A percentile compares a stretch with the other conserved stretches of the same genome.
These are phyloP conservation scores for Trichonephila inaurata DNA, from an alignment of 1,140 invertebrate species.

Conservation along the genomic window DNA sequence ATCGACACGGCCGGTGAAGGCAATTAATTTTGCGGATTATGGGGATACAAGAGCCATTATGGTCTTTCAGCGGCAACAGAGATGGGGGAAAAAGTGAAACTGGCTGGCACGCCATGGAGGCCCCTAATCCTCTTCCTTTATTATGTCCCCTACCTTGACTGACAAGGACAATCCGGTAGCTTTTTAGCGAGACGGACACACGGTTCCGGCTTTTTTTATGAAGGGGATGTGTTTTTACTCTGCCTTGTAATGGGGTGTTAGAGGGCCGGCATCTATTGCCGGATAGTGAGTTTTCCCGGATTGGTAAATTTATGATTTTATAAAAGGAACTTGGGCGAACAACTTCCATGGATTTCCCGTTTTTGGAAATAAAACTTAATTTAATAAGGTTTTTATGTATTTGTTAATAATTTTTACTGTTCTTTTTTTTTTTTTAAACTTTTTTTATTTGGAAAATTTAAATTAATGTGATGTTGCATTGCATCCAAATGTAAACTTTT, in stretches of 20 bases:
- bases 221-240: not conserved
- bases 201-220: not conserved
- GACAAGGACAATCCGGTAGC: slow-evolving; percentile 64
- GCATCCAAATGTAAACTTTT: too few species aligned
- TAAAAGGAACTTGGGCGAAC: too few species aligned
- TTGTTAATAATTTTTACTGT: too few species aligned
- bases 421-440: too few species aligned
- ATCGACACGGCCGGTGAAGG: slow-evolving; percentile 73
- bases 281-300: too few species aligned
- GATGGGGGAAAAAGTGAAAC: slow-evolving; percentile 6
- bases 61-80: slow-evolving; percentile 69
- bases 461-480: too few species aligned
- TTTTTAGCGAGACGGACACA: slow-evolving; percentile 57
- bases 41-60: slow-evolving; percentile 76
- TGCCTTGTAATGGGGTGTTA: not conserved
- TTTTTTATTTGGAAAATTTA: too few species aligned
- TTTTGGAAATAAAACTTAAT: too few species aligned
- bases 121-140: slow-evolving; percentile 68
- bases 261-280: not conserved
- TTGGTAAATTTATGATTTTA: too few species aligned
- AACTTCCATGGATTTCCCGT: too few species aligned
- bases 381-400: too few species aligned
- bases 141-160: slow-evolving; percentile 54
- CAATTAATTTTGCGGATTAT: slow-evolving; percentile 77
- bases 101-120: slow-evolving; percentile 24